Evolutionary conservation across 2,797 vertebrate genomes (phyloP).

Genomic region (Cossypha heuglini): DNA sequence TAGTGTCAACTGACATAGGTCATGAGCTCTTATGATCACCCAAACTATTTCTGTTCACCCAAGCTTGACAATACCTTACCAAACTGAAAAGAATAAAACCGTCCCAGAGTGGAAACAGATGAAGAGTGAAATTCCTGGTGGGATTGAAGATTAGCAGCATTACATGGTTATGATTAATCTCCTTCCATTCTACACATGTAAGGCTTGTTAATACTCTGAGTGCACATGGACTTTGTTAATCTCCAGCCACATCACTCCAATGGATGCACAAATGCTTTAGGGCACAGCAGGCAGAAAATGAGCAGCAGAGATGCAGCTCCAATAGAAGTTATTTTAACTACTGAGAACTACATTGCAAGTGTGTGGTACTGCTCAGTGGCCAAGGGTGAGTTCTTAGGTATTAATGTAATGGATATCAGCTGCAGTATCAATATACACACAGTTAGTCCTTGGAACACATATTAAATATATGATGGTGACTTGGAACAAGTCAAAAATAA

Average conservation of each 20-base stretch:
- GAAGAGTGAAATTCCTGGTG: not conserved
- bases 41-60: not conserved
- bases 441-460: not conserved
- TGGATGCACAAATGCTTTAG: not conserved
- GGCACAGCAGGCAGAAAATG: not conserved
- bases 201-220: not conserved
- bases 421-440: not conserved
- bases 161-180: not conserved
- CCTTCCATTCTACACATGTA: not conserved
- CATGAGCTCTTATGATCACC: not conserved
- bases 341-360: not conserved
- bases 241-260: not conserved
- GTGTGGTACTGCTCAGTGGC: not conserved
- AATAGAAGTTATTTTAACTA: not conserved
- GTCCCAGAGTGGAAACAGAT: not conserved
- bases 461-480: not conserved
- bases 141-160: not conserved
- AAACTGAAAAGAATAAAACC: not conserved
- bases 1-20: not conserved
- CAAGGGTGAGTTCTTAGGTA: not conserved
- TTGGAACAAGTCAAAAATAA: not conserved
- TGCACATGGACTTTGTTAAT: not conserved
- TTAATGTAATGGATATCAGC: not conserved
- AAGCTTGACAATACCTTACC: not conserved
- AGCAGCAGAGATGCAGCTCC: not conserved